Evolutionary conservation across 1,140 invertebrate genomes (phyloP), one percentile per base, ranked within the genome.

Genomic region (Macrocentrus cingulum): DNA sequence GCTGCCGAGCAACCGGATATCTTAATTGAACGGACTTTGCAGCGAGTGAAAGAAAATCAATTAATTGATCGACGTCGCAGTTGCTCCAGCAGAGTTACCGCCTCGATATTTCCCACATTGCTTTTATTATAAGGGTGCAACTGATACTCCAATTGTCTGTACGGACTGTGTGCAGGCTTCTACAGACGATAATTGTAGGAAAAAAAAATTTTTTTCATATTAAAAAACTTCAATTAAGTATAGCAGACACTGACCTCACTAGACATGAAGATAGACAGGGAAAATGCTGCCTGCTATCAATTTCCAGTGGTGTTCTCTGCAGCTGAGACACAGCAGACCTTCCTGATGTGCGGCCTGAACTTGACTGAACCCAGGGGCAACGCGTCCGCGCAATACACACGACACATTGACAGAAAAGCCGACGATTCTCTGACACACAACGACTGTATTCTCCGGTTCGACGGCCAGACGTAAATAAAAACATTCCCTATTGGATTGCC

Each of bases 361-460:
- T 48, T 51, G 23, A 58, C 56, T 51, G 56, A 58, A 51, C 37
- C 55, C 48, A 51, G 37, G 39, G 56, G 56, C 48, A 58, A 51
- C 25, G 56, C 56, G 56, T 51, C 56, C 56, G 56, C 56, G 56
- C 56, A 58, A 58, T 58, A 42, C 56, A 51, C 44, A 22, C 55
- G 20, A 41, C 48, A 58, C 34, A 41, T 51, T 51, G 22, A 41
- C 55, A 18, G 45, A 25, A 22, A 41, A 50, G 42, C n/a, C 23
- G n/a, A 42, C 39, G 34, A 57, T 11, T 22, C 23, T n/a, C 9
- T 7, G 7, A 20, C 16, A 25, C 23, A 42, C 29, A 39, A 41
- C 13, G 11, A 50, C 49, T 13, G 39, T 23, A 37, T 16, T 25
- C 16, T 36, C 4, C 16, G 2, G 25, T 36, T 37, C 6, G 18